Evolutionary conservation across 2,113 vertebrate genomes (phyloP).

Genomic region (Scalopus aquaticus): DNA sequence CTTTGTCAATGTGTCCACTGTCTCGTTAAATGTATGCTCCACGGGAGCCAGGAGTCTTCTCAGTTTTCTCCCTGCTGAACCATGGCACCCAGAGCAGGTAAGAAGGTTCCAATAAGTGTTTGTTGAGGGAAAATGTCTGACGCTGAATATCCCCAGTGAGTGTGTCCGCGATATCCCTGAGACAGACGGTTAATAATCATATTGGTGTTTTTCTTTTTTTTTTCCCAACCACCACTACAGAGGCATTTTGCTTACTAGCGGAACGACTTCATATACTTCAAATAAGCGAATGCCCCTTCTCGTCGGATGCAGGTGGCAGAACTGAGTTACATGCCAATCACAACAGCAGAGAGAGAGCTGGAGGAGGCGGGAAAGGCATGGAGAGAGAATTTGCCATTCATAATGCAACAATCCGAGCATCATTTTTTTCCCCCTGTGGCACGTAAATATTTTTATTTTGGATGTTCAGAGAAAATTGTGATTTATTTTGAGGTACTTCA

Average conservation of each 20-base stretch:
- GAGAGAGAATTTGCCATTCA: neutral
- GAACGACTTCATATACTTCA: neutral
- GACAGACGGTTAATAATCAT: neutral
- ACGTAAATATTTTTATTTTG: neutral
- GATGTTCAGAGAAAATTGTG: neutral
- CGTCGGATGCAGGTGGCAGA: neutral
- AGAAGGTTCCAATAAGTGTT: neutral
- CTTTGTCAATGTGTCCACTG: neutral
- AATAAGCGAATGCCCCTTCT: neutral
- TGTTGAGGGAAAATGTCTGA: neutral
- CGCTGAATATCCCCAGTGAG: neutral
- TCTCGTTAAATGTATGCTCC: too few relatives aligned
- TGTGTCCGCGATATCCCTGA: neutral
- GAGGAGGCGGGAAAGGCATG: too few relatives aligned
- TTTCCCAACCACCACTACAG: too few relatives aligned
- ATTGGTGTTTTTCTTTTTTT: neutral
- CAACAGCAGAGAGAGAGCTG: too few relatives aligned
- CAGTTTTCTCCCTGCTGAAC: neutral
- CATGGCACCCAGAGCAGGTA: neutral
- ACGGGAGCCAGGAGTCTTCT: neutral
- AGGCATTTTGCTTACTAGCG: neutral
- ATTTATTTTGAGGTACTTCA: neutral
- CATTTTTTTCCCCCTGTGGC: neutral
- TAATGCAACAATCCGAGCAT: neutral
- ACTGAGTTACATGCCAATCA: neutral